Base-by-base conservation (phyloP, 2,888 invertebrate species). In the Mycalesis mineus region DNA sequence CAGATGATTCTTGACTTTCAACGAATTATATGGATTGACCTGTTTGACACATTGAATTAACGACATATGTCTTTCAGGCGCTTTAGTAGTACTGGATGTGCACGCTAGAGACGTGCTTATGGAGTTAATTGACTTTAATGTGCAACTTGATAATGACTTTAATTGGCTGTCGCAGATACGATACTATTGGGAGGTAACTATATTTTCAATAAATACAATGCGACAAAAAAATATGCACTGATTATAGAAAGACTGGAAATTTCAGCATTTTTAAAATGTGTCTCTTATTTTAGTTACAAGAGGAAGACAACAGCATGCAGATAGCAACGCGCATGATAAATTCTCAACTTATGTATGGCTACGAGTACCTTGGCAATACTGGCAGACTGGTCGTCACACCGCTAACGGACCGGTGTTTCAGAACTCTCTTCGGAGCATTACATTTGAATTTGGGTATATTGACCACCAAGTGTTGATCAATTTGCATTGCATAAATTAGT, bases 361-460 rank as follows among this genome's bases (percentile, higher is more conserved):
- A 98, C 77, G 98, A 98, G 84, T 98, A 98, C 81, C 91, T 98
- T 53, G 98, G 97, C 1, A 98, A 98, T 76, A 94, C 95, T 0
- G 91, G 94, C 0, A 92, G 97, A 14, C 90, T 98, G 14, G 98
- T 98, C 5, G 96, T 98, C 58, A 98, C 98, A 0, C 98, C 98
- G 0, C 90, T 98, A 60, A 98, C 98, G 0, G 98, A 98, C 85
- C 92, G 98, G 44, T 96, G 96, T 79, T 98, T 97, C 80, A 92
- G 98, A 50, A 98, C 98, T 0, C 87, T 98, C 36, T 97, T 98
- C 75, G 97, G 97, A 1, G 98, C 98, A 0, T 85, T 97, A 69
- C 96, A 96, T 90, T 91, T 98, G 63, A 95, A 97, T 85, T 91
- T 98, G 70, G 95, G 93, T 92, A 75, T 40, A 65, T 44, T 17